Evolutionary conservation across 2,113 vertebrate genomes (phyloP).

Genomic region (Eptesicus fuscus): DNA sequence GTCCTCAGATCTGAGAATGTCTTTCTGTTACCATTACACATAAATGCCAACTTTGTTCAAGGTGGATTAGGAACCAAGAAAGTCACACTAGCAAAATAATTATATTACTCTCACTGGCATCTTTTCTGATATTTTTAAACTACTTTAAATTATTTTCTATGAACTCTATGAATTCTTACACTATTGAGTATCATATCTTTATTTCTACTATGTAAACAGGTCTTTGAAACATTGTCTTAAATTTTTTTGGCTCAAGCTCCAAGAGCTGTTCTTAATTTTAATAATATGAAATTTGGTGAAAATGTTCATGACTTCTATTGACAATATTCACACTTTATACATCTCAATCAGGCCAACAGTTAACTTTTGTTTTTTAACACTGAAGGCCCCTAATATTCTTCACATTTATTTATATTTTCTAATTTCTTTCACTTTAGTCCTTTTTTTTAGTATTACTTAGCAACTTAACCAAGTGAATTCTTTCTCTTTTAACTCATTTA

Average conservation of each 20-base stretch:
- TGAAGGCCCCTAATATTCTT: background rate
- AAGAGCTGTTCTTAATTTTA: background rate
- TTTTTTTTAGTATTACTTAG: background rate
- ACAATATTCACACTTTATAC: background rate
- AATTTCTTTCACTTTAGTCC: background rate
- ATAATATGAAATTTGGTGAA: background rate
- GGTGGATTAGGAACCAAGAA: background rate
- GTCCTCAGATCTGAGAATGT: background rate
- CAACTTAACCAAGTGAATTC: background rate
- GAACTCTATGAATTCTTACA: background rate
- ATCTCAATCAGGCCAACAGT: background rate
- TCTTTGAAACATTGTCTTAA: background rate
- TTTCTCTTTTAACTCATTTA: background rate
- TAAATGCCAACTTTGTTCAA: background rate
- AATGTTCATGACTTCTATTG: background rate
- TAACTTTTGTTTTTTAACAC: constrained; percentile 1
- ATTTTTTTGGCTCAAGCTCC: background rate
- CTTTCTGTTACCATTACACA: background rate
- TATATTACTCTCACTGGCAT: background rate
- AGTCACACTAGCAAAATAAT: background rate
- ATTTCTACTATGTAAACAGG: background rate
- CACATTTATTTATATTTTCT: background rate
- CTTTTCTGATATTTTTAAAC: background rate
- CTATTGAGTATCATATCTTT: background rate
- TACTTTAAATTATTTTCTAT: background rate